Base-by-base conservation (phyloP, 2,797 vertebrate species). In the Chloroceryle inda region DNA sequence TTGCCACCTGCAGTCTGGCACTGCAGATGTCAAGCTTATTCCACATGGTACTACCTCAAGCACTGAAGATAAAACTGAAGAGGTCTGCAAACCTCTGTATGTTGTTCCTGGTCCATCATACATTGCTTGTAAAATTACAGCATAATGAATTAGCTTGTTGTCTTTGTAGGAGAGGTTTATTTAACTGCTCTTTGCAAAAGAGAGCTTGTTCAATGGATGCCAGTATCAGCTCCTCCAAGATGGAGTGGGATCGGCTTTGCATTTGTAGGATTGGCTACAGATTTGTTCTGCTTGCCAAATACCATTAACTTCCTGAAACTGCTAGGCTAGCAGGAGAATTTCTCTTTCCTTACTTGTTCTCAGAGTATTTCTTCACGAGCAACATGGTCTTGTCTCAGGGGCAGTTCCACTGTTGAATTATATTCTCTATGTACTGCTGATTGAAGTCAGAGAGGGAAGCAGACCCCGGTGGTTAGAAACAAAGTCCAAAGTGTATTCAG, bases 401-500 rank as follows among this genome's bases (percentile, higher is more conserved):
- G 49, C 31, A 52, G 72, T 69, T 89, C 49, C 27, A 7, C 58
- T 95, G 1, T 7, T 63, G 80, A 82, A 75, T 33, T 27, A 71
- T 64, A 49, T 38, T 9, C 40, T 88, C 3, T 59, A n/a, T 5
- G 20, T 73, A 38, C 18, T 66, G 47, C 37, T 56, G 63, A 73
- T 71, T 53, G 74, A 78, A 79, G 63, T 82, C 52, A 35, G 73
- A 80, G 44, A 56, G 9, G 26, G 31, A 84, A n/a, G 52, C 63
- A 73, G 82, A 76, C 21, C 20, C 74, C 71, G 79, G 17, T 42
- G 59, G 19, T 15, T 33, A 79, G 71, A 53, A 79, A 44, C 66
- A 73, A 94, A 92, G 93, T 92, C 63, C 88, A 82, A 92, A 95
- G 82, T 94, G 53, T 35, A 3, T 9, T 69, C 18, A 53, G 62